Evolutionary conservation across 2,797 vertebrate species (phyloP).

Genomic region (Pseudomugil tenellus): DNA sequence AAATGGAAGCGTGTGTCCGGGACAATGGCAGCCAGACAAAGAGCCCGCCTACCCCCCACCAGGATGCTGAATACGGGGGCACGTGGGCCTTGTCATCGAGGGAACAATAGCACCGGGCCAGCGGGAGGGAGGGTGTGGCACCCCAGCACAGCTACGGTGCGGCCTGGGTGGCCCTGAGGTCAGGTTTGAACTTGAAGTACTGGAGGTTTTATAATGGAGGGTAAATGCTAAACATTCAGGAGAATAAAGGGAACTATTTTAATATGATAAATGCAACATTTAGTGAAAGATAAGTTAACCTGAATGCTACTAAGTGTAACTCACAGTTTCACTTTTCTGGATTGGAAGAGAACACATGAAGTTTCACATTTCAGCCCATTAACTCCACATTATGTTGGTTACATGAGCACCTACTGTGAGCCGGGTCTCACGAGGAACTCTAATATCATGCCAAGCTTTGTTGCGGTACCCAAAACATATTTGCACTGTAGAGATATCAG

Average conservation of each 20-base stretch:
- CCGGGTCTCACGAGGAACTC: neutral
- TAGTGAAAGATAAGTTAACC: neutral
- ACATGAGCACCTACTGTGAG: conserved; percentile 1
- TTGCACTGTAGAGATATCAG: neutral
- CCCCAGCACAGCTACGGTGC: conserved; percentile 39
- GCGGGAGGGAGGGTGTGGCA: conserved; percentile 59
- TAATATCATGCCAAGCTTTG: neutral
- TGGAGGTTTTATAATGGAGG: conserved; percentile 2
- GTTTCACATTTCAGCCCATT: neutral
- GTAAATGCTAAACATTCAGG: neutral
- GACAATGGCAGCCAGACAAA: conserved; percentile 83
- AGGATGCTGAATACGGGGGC: conserved; percentile 79
- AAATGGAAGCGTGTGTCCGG: conserved; percentile 82
- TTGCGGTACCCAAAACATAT: neutral
- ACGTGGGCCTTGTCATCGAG: conserved; percentile 81
- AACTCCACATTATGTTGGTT: neutral
- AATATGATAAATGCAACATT: neutral
- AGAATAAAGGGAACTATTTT: neutral
- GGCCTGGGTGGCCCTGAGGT: conserved; percentile 64
- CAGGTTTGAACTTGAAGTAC: conserved; percentile 44
- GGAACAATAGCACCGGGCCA: conserved; percentile 76
- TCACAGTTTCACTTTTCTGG: neutral
- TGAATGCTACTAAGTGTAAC: conserved; percentile 2
- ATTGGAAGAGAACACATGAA: conserved; percentile 5
- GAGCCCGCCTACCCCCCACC: conserved; percentile 69